A percentile compares a stretch with the other conserved stretches of the same genome.
phyloP scores from a whole-genome alignment of 2,888 invertebrate genomes.

The Apodemia mormo region DNA sequence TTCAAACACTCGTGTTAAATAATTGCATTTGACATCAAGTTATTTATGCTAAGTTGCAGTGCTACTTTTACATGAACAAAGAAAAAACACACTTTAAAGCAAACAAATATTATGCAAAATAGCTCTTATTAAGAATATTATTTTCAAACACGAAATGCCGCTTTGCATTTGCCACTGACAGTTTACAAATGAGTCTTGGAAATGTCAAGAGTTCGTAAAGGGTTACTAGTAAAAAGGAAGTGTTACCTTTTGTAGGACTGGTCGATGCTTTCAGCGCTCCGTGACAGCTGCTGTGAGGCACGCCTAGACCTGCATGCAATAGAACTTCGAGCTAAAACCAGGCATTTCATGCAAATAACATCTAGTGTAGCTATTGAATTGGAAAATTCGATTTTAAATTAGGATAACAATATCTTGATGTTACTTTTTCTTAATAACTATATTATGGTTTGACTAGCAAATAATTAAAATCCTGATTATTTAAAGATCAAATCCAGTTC shows the following conservation, averaged over 20 bases:
- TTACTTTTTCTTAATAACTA: background rate
- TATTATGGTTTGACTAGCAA: too few relatives aligned
- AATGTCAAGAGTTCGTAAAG: background rate
- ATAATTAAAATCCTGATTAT: too few relatives aligned
- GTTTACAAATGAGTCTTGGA: background rate
- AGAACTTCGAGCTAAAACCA: slow-evolving; percentile 77
- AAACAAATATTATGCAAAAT: background rate
- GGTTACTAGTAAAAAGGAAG: slow-evolving; percentile 18
- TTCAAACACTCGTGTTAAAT: background rate
- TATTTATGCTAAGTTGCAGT: slow-evolving; percentile 3
- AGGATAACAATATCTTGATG: background rate
- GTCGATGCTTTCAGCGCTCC: slow-evolving; percentile 85
- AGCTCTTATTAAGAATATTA: background rate
- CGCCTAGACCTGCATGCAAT: slow-evolving; percentile 90
- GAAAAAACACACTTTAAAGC: background rate
- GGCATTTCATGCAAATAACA: slow-evolving; percentile 67
- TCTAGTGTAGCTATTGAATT: slow-evolving; percentile 27
- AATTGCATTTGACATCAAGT: background rate
- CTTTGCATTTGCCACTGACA: slow-evolving; percentile 5
- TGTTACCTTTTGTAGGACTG: slow-evolving; percentile 82
- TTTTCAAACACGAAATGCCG: background rate
- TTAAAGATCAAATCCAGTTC: slow-evolving; percentile 27
- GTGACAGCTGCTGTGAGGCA: slow-evolving; percentile 90
- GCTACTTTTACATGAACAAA: background rate
- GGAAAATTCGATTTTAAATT: background rate